A percentile compares a stretch with the other conserved stretches of the same genome.
Conservation (phyloP, 2,888 invertebrate species). For the Pyrrhia umbra region DNA sequence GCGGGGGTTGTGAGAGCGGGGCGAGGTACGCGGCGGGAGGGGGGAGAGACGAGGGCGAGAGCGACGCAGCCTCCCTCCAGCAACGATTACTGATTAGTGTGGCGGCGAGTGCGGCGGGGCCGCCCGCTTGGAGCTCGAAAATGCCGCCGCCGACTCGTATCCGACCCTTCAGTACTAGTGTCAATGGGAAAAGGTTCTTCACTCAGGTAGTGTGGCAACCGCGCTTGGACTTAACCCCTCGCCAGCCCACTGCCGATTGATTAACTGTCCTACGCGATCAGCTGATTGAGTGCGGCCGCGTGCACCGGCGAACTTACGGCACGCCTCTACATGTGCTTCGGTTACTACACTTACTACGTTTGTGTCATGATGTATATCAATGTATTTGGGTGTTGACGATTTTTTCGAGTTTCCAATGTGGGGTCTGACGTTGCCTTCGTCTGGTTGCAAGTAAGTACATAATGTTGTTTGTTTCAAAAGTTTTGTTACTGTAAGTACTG, state of each 20-base stretch:
- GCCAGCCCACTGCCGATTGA: constrained; percentile 51
- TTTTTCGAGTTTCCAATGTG: constrained; percentile 69
- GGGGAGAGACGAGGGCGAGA: constrained; percentile 68
- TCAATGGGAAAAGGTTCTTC: constrained; percentile 62
- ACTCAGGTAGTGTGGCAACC: constrained; percentile 51
- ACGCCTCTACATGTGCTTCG: constrained; percentile 82
- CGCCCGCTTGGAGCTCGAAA: constrained; percentile 78
- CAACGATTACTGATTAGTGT: constrained; percentile 91
- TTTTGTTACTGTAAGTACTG: constrained; percentile 46
- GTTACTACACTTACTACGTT: constrained; percentile 81
- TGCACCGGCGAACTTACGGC: constrained; percentile 70
- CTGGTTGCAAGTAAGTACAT: constrained; percentile 75
- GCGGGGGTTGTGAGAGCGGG: constrained; percentile 69
- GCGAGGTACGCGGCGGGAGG: constrained; percentile 61
- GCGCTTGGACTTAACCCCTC: constrained; percentile 40
- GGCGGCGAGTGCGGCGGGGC: constrained; percentile 86
- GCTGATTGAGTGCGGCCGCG: constrained; percentile 80
- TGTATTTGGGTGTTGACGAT: constrained; percentile 81
- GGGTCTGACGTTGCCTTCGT: constrained; percentile 65
- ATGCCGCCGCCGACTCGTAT: constrained; percentile 78
- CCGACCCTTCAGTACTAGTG: constrained; percentile 53
- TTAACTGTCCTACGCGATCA: constrained; percentile 72
- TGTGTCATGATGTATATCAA: constrained; percentile 80
- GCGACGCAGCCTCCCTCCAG: constrained; percentile 89
- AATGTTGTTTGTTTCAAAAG: constrained; percentile 55